Evolutionary conservation across 2,113 vertebrate species (phyloP), one percentile per base, ranked within the genome.

Genomic region (Brevimyrus niger): DNA sequence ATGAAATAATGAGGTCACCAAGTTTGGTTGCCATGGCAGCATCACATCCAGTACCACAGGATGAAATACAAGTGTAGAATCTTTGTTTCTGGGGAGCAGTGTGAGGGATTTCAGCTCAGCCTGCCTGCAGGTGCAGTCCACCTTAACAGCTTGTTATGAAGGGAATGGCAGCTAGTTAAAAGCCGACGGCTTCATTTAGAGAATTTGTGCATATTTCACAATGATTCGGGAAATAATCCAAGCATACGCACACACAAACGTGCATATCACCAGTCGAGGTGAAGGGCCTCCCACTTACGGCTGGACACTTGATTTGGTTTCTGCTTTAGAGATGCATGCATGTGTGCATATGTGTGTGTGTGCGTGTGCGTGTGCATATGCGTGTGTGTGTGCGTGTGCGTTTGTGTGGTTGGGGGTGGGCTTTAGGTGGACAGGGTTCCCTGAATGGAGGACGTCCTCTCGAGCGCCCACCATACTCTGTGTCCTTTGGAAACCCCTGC

Each of bases 1-100:
- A 96, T 96, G 96, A 96, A 97, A 97, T 97, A 97, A 97, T 96
- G 96, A 97, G 96, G 96, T 96, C 96, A 96, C 95, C 95, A 96
- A 96, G 96, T 96, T 96, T 95, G 93, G 96, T 97, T 96, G 94
- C 95, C 95, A 96, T 96, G 96, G 96, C 94, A 97, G 96, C 96
- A 61, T 95, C 95, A 96, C 96, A 97, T 97, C 95, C 95, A 96
- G 96, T 95, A 96, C 95, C 96, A 96, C 95, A 94, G 95, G n/a
- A 86, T 86, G 48, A 86, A 51, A 53, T 42, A 27, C 50, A 51
- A 87, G 31, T 11, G 8, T 31, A 3, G 19, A 51, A 21, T 58
- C 50, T 35, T 50, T 38, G n/a, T 53, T 87, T 53, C 17, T 38
- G 83, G 1, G 47, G 83, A 50, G 46, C 83, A 86, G 83, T 50